These are phyloP conservation scores for Drosophila grimshawi DNA, from an alignment of 1,140 invertebrate species.

Conservation along the genomic window DNA sequence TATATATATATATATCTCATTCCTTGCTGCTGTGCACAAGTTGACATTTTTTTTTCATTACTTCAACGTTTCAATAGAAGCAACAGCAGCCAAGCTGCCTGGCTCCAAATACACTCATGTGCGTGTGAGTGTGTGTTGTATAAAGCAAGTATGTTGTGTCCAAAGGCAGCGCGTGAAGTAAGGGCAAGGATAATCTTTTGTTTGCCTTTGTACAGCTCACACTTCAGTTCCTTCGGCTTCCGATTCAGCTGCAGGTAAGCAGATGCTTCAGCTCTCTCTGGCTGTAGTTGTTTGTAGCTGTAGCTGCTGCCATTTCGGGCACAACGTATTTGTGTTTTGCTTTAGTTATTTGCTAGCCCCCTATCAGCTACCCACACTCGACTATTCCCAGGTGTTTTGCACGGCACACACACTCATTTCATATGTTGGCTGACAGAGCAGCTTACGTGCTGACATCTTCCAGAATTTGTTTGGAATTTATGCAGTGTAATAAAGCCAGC, in stretches of 20 bases:
- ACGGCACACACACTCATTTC: slow-evolving; percentile 6
- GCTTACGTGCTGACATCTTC: slow-evolving; percentile 60
- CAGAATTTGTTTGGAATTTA: slow-evolving; percentile 71
- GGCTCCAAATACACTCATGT: slow-evolving; percentile 20
- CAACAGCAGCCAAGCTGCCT: slow-evolving; percentile 32
- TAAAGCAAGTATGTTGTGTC: slow-evolving; percentile 48
- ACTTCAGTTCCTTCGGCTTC: slow-evolving; percentile 46
- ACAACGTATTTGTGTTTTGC: slow-evolving; percentile 57
- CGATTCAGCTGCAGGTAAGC: slow-evolving; percentile 45
- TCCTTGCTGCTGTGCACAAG: slow-evolving; percentile 37
- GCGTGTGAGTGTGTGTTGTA: slow-evolving; percentile 33
- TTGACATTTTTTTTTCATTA: slow-evolving; percentile 83
- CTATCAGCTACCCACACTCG: background rate
- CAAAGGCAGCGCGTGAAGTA: slow-evolving; percentile 54
- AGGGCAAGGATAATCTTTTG: slow-evolving; percentile 81
- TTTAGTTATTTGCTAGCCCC: slow-evolving; percentile 35
- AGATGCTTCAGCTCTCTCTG: slow-evolving; percentile 22
- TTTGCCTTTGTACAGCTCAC: slow-evolving; percentile 60
- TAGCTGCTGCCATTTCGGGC: slow-evolving; percentile 34
- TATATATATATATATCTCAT: background rate
- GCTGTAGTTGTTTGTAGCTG: slow-evolving; percentile 1
- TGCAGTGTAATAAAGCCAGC: slow-evolving; percentile 54
- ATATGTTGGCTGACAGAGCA: slow-evolving; percentile 43
- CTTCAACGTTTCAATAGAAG: slow-evolving; percentile 78
- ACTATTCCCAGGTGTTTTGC: background rate